phyloP scores from a whole-genome alignment of 30 jellyfish, hydroid and myxozoan genomes.

The Mastigias papua region DNA sequence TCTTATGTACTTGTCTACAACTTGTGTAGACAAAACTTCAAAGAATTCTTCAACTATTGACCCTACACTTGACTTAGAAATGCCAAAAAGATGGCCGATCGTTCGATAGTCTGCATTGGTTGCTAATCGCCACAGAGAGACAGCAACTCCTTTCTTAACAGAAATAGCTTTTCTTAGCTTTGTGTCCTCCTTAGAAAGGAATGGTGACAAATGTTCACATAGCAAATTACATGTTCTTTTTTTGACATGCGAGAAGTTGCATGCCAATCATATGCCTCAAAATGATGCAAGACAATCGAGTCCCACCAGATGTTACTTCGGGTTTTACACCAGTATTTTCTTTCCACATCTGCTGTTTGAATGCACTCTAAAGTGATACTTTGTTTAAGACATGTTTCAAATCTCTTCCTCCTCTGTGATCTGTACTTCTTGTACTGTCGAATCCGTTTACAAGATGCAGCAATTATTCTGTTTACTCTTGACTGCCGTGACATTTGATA shows the following conservation, averaged over 20 bases:
- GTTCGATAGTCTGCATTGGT: constrained; percentile 42
- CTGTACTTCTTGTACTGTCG: not conserved
- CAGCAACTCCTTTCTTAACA: constrained; percentile 12
- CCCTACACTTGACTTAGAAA: constrained; percentile 50
- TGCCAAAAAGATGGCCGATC: constrained; percentile 38
- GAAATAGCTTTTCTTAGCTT: constrained; percentile 25
- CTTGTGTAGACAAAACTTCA: not conserved
- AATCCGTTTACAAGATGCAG: not conserved
- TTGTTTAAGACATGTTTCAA: not conserved
- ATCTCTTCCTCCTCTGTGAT: not conserved
- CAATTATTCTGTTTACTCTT: too few species aligned
- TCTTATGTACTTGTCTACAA: constrained; percentile 25
- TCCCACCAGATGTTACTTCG: not conserved
- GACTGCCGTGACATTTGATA: not conserved
- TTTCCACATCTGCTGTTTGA: not conserved
- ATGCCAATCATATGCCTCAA: not conserved
- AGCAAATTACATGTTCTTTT: too few species aligned
- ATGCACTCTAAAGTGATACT: not conserved
- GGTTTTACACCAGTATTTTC: not conserved
- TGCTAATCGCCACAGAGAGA: constrained; percentile 23
- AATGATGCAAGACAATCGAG: not conserved
- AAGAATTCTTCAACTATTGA: constrained; percentile 27
- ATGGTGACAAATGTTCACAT: not conserved
- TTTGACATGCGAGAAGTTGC: not conserved
- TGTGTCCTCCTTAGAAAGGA: constrained; percentile 16